Percentiles rank a stretch among this genome's conserved stretches.
These are phyloP conservation scores for Mus musculus DNA, from an alignment of 2,113 vertebrate species.

Conservation along the genomic window DNA sequence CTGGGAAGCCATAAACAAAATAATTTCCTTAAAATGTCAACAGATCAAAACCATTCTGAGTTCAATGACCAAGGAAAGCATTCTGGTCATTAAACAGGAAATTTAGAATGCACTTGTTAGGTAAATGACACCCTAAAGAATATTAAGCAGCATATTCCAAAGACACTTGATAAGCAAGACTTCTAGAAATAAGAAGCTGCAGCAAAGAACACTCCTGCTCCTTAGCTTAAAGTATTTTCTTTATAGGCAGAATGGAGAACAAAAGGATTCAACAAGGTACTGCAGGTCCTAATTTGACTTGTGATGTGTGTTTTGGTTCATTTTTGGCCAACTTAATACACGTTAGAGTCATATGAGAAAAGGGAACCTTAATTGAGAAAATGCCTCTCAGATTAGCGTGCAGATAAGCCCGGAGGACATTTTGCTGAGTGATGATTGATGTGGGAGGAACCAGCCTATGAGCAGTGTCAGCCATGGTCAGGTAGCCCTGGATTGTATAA, in stretches of 20 bases:
- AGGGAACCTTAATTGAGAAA: neutral
- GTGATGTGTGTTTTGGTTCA: neutral
- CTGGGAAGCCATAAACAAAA: constrained; percentile 18
- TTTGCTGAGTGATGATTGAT: neutral
- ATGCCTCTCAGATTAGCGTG: neutral
- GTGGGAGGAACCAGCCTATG: neutral
- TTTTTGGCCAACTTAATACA: neutral
- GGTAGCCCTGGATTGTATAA: neutral
- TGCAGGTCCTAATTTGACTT: neutral
- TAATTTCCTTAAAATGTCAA: constrained; percentile 54
- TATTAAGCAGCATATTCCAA: neutral
- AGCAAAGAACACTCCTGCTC: neutral
- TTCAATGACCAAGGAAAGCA: neutral
- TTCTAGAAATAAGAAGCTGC: neutral
- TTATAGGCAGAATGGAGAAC: neutral
- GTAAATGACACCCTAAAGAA: neutral
- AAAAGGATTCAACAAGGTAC: neutral
- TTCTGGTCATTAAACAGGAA: neutral
- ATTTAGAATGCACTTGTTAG: neutral
- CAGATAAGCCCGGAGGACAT: neutral
- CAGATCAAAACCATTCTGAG: neutral
- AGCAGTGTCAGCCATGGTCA: too few species aligned
- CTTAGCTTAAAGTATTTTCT: neutral
- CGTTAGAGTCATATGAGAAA: neutral
- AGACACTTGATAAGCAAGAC: neutral